Evolutionary conservation across 2,113 vertebrate genomes (phyloP), one percentile per base, ranked within the genome.

Genomic region (Albula goreensis): DNA sequence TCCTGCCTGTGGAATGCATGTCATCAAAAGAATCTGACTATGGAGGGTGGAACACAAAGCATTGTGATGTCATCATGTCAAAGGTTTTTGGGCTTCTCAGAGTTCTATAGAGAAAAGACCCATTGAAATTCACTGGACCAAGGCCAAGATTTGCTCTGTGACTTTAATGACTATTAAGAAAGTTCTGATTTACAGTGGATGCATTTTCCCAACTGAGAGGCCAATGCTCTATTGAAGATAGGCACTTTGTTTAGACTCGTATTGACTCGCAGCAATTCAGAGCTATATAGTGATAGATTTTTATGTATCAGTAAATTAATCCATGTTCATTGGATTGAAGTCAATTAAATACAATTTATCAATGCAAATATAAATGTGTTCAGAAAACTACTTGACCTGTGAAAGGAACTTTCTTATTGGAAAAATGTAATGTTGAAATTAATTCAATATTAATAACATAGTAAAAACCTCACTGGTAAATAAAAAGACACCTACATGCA

Each of bases 121-220:
- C 81, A 15, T 82, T 82, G 53, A 57, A 57, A 82, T 57, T 8
- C 52, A 17, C n/a, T 82, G 81, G 81, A 57, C 53, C 12, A 57
- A 82, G 15, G 52, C 81, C 81, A 82, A 17, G 22, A 60, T 51
- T 53, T 82, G 31, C 31, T 41, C 5, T 7, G 22, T 53, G 41
- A 11, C 2, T 57, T 82, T 41, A 53, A 82, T 19, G 51, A 2
- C 25, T 48, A 41, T 57, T 57, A 11, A 82, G n/a, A 60, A 60
- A 60, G 4, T 15, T 2, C 25, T 57, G 81, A 82, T 57, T 48
- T 82, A 82, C 81, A 57, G 10, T 56, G 49, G 4, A 13, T 81
- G 51, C 81, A 15, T 2, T 41, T 60, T 19, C 31, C 31, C 11
- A 15, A 10, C n/a, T 53, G 8, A 11, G 13, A 57, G 31, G 3